These are phyloP conservation scores for Tachypleus tridentatus DNA, from an alignment of 1,140 invertebrate genomes.

Conservation along the genomic window DNA sequence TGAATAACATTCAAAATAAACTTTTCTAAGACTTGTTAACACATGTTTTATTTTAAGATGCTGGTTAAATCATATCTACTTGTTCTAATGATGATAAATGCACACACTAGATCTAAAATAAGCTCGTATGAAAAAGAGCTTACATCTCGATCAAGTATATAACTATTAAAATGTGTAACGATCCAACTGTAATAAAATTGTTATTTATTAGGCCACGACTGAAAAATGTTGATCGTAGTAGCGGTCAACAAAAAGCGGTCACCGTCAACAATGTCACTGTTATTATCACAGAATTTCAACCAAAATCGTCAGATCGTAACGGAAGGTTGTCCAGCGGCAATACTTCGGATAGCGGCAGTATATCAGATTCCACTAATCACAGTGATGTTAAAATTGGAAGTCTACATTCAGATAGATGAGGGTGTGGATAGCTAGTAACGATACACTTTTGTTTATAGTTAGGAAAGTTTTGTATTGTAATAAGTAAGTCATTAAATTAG, in stretches of 20 bases:
- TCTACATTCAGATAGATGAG: slow-evolving; percentile 9
- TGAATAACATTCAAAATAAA: no score
- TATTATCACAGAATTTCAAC: slow-evolving; percentile 90
- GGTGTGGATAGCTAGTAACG: no score
- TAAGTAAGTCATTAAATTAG: no score
- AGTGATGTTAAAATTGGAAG: slow-evolving; percentile 20
- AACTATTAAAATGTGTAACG: background rate
- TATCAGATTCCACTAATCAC: slow-evolving; percentile 17
- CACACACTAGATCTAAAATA: no score
- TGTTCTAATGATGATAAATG: no score
- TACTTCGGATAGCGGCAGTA: slow-evolving; percentile 19
- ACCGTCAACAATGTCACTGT: slow-evolving; percentile 94
- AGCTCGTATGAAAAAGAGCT: no score
- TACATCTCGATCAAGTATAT: background rate
- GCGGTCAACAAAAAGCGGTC: slow-evolving; percentile 78
- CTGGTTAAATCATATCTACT: no score
- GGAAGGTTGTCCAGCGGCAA: slow-evolving; percentile 12
- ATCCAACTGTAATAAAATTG: background rate
- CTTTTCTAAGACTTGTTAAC: no score
- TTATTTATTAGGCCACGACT: slow-evolving; percentile 48
- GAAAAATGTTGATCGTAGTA: slow-evolving; percentile 78
- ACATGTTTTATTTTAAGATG: background rate
- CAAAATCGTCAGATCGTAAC: slow-evolving; percentile 42
- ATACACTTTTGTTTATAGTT: no score
- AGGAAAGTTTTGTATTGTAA: no score